Evolutionary conservation across 2,797 vertebrate genomes (phyloP).

Genomic region (Neosalanx taihuensis): DNA sequence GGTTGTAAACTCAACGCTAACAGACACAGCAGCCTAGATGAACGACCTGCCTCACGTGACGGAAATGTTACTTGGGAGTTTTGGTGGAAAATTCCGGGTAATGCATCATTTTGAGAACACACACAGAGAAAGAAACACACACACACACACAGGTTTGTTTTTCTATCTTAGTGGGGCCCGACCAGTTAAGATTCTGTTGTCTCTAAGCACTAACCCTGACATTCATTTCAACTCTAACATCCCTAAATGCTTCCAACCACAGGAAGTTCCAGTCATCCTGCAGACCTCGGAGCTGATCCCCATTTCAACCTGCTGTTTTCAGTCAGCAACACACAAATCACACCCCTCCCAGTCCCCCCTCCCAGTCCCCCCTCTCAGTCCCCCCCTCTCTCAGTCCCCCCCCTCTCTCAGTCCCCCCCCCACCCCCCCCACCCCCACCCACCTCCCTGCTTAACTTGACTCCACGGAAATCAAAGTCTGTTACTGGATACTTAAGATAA

Average conservation of each 20-base stretch:
- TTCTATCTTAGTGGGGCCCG: neutral
- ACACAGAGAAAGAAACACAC: constrained; percentile 39
- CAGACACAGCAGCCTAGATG: too few species aligned
- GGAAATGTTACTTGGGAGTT: too few species aligned
- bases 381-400: too few species aligned
- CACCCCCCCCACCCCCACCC: constrained; percentile 60
- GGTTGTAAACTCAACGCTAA: too few species aligned
- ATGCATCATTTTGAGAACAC: neutral
- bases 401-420: too few species aligned
- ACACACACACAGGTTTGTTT: constrained; percentile 14
- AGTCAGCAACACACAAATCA: constrained; percentile 80
- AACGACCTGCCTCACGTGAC: too few species aligned
- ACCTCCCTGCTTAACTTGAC: constrained; percentile 71
- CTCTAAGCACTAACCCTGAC: constrained; percentile 7
- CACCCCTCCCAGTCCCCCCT: constrained; percentile 59
- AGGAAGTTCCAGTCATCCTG: too few species aligned
- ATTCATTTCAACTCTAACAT: neutral
- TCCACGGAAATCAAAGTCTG: constrained; percentile 73
- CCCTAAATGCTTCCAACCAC: too few species aligned
- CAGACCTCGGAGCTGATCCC: constrained; percentile 69
- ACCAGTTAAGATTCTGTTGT: constrained; percentile 30
- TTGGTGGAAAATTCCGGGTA: too few species aligned
- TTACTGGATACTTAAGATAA: constrained; percentile 73
- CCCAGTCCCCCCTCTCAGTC: too few species aligned
- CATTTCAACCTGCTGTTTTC: constrained; percentile 77